Evolutionary conservation across 2,113 vertebrate genomes (phyloP).

Genomic region (Crypturellus undulatus): DNA sequence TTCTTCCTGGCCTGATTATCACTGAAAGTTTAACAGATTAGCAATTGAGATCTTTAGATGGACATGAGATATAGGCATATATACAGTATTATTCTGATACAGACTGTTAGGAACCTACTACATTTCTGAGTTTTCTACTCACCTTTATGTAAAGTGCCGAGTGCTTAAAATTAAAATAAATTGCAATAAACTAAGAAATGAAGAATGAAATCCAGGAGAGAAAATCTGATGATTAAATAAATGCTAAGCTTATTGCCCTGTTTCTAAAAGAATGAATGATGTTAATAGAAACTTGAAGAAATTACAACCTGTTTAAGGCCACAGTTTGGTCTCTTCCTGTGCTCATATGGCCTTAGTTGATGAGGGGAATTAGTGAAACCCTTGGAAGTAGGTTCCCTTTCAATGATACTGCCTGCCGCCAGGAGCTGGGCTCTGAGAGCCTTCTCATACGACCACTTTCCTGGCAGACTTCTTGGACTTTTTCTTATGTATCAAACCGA

Average conservation of each 20-base stretch:
- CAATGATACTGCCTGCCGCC: background rate
- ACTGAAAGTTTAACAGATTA: background rate
- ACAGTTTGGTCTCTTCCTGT: background rate
- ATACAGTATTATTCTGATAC: background rate
- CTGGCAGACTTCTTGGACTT: conserved; percentile 14
- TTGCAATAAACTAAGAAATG: background rate
- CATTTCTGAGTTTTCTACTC: background rate
- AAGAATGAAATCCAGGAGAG: background rate
- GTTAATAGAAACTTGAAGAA: background rate
- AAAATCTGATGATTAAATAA: background rate
- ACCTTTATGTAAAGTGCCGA: background rate
- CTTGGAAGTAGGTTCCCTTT: background rate
- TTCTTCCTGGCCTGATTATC: background rate
- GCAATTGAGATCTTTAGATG: background rate
- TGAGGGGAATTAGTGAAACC: background rate
- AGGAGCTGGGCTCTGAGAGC: background rate
- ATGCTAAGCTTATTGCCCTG: background rate
- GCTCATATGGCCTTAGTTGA: background rate
- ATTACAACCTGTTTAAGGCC: background rate
- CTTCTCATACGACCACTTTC: conserved; percentile 19
- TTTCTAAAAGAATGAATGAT: background rate
- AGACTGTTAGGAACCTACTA: background rate
- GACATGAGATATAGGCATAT: background rate
- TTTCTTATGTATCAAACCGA: conserved; percentile 45
- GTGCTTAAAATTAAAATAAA: background rate